A percentile compares a stretch with the other conserved stretches of the same genome.
Evolutionary conservation across 1,140 invertebrate species (phyloP).

Genomic region (Heterodera carotae): DNA sequence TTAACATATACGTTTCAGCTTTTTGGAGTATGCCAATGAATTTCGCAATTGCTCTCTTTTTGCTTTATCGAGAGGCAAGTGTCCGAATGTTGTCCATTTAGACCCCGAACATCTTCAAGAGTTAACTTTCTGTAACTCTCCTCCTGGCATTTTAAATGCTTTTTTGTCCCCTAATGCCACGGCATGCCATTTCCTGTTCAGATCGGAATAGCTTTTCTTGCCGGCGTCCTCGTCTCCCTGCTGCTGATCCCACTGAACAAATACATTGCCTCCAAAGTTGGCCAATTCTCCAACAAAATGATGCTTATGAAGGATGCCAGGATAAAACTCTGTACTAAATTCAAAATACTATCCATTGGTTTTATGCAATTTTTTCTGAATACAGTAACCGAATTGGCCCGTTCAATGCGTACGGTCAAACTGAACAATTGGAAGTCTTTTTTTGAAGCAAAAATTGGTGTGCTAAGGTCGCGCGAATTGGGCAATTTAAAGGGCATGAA

Average conservation of each 20-base stretch:
- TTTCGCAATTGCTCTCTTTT: slow-evolving; percentile 67
- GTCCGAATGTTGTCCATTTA: no score
- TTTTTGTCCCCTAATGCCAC: no score
- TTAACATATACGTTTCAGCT: slow-evolving; percentile 3
- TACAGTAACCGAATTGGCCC: slow-evolving; percentile 82
- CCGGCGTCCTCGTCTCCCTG: slow-evolving; percentile 82
- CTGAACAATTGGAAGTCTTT: slow-evolving; percentile 88
- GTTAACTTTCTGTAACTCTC: no score
- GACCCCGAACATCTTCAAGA: no score
- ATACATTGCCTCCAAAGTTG: slow-evolving; percentile 85
- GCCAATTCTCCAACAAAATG: slow-evolving; percentile 79
- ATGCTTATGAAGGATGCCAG: slow-evolving; percentile 89
- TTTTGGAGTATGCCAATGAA: slow-evolving; percentile 94
- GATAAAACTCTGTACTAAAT: slow-evolving; percentile 71
- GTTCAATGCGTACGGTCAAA: slow-evolving; percentile 85
- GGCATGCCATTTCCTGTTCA: slow-evolving; percentile 73
- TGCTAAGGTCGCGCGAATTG: slow-evolving; percentile 75
- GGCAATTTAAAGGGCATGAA: slow-evolving; percentile 80
- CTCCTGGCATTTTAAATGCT: slow-evolving; percentile 26
- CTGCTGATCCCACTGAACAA: slow-evolving; percentile 92
- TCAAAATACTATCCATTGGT: no score
- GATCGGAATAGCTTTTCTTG: slow-evolving; percentile 85
- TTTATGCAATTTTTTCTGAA: slow-evolving; percentile 23
- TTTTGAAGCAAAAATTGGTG: slow-evolving; percentile 73
- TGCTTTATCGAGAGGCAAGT: slow-evolving; percentile 67